Percentiles rank a stretch among this genome's conserved stretches.
These are phyloP conservation scores for Serranus cabrilla DNA, from an alignment of 2,797 vertebrate genomes.

Conservation along the genomic window DNA sequence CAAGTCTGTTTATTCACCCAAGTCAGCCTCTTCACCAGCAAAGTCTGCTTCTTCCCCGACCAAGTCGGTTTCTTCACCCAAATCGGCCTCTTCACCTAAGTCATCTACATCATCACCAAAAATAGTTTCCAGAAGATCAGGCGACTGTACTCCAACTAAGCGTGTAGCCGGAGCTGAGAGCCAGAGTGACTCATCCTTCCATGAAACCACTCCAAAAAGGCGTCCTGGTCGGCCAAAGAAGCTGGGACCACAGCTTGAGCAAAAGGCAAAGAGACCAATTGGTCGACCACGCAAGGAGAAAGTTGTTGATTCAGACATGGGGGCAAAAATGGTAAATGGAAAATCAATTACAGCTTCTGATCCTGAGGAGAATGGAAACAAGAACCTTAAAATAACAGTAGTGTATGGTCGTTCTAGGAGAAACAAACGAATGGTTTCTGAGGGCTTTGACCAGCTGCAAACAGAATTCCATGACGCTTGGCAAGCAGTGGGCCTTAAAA, in stretches of 20 bases:
- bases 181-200: constrained; percentile 70
- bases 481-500: constrained; percentile 67
- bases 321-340: constrained; percentile 60
- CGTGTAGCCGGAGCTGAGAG: constrained; percentile 52
- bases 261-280: constrained; percentile 93
- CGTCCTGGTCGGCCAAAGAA: constrained; percentile 95
- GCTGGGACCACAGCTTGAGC: constrained; percentile 91
- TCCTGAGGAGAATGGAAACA: constrained; percentile 83
- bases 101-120: constrained; percentile 69
- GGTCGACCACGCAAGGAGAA: constrained; percentile 93
- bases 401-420: constrained; percentile 94
- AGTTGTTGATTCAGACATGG: constrained; percentile 60
- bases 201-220: constrained; percentile 88
- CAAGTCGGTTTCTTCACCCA: constrained; percentile 45
- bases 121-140: constrained; percentile 64
- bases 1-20: constrained; percentile 13
- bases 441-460: constrained; percentile 83
- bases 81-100: constrained; percentile 5
- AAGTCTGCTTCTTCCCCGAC: constrained; percentile 44
- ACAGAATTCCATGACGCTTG: constrained; percentile 73
- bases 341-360: constrained; percentile 62
- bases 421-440: constrained; percentile 92
- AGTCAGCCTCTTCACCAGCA: constrained; percentile 20
- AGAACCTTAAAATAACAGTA: constrained; percentile 94
- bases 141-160: constrained; percentile 72